Evolutionary conservation across 1,140 invertebrate genomes (phyloP).

Genomic region (Drosophila parabipectinata): DNA sequence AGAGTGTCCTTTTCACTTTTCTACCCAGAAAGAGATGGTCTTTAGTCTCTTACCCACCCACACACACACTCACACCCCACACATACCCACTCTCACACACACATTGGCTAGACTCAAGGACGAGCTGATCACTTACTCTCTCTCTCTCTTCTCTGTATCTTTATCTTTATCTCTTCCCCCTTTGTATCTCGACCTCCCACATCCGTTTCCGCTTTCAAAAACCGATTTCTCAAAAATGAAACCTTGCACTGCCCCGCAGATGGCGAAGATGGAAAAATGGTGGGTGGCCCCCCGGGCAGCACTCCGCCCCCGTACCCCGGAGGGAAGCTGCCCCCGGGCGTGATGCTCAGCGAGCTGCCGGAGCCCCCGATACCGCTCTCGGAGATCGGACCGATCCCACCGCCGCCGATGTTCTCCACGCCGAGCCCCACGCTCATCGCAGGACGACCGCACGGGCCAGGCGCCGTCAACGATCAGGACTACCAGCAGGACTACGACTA

Average conservation of each 20-base stretch:
- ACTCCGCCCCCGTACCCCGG: conserved; percentile 85
- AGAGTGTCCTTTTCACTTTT: too few relatives aligned
- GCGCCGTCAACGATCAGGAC: conserved; percentile 82
- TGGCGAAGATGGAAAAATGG: conserved; percentile 84
- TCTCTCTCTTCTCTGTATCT: conserved; percentile 18
- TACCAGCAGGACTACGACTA: conserved; percentile 87
- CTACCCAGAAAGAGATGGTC: too few relatives aligned
- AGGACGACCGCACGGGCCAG: conserved; percentile 85
- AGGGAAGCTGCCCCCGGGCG: conserved; percentile 72
- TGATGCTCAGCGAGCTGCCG: conserved; percentile 93
- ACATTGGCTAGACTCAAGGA: conserved; percentile 44
- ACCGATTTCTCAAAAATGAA: conserved; percentile 1
- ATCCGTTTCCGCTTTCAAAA: conserved; percentile 1
- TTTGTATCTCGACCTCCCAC: conserved; percentile 3
- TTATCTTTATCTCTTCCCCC: conserved; percentile 22
- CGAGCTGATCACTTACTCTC: conserved; percentile 27
- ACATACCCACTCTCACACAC: conserved; percentile 22
- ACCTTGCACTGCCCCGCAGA: conserved; percentile 76
- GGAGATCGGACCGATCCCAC: conserved; percentile 97
- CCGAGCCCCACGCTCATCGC: conserved; percentile 90
- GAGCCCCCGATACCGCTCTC: conserved; percentile 95
- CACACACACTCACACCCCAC: conserved; percentile 15
- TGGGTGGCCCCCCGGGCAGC: conserved; percentile 85
- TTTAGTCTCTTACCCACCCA: conserved; percentile 32
- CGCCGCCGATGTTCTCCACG: conserved; percentile 97